Evolutionary conservation across 1,140 invertebrate genomes (phyloP).

Genomic region (Scaptomyza montana): DNA sequence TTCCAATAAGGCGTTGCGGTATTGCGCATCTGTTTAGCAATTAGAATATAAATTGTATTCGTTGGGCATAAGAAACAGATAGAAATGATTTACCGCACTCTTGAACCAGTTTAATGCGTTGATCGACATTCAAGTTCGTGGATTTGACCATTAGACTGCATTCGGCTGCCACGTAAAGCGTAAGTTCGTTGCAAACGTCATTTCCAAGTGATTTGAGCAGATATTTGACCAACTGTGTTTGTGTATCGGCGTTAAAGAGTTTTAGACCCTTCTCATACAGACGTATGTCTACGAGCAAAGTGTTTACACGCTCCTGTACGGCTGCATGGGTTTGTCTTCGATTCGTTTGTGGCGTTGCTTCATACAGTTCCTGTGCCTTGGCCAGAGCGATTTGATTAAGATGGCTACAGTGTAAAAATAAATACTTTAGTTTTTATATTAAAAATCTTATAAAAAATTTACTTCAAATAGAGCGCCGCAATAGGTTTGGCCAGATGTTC

Average conservation of each 20-base stretch:
- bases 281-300: constrained; percentile 89
- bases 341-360: constrained; percentile 88
- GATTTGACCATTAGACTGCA: constrained; percentile 86
- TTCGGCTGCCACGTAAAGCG: constrained; percentile 89
- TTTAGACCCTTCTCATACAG: constrained; percentile 95
- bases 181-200: constrained; percentile 92
- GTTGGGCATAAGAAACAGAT: not conserved
- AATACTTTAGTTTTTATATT: constrained; percentile 19
- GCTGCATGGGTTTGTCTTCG: constrained; percentile 91
- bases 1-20: constrained; percentile 86
- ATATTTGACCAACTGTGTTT: constrained; percentile 90
- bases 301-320: constrained; percentile 92
- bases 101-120: constrained; percentile 88
- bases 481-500: constrained; percentile 87
- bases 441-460: not conserved
- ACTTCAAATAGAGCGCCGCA: constrained; percentile 85
- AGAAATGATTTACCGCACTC: constrained; percentile 83
- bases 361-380: constrained; percentile 88
- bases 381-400: constrained; percentile 84
- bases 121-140: constrained; percentile 86
- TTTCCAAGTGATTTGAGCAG: constrained; percentile 92
- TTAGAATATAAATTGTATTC: not conserved
- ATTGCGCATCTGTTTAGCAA: constrained; percentile 83
- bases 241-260: constrained; percentile 85
- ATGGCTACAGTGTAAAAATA: constrained; percentile 59